phyloP scores from a whole-genome alignment of 1,140 invertebrate species.

The Mycetomoellerius zeteki region DNA sequence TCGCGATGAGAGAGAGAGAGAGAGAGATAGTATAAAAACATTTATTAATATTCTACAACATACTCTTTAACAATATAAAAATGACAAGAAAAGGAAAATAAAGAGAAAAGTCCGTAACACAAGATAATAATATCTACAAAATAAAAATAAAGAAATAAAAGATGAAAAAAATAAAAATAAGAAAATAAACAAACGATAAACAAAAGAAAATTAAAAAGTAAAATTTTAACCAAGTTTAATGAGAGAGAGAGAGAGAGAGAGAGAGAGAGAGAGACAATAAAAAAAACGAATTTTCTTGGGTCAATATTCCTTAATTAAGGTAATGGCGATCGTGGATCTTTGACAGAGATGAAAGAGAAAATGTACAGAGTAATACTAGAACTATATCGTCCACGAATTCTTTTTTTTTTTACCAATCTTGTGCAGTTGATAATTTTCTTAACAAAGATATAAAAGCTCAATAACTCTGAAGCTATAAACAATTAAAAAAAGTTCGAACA shows the following conservation, averaged over 20 bases:
- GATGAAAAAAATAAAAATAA: too few species aligned
- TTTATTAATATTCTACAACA: too few species aligned
- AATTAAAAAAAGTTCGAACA: not conserved
- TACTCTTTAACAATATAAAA: too few species aligned
- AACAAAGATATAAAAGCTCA: not conserved
- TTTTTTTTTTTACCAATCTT: not conserved
- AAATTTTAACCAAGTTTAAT: too few species aligned
- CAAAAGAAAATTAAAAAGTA: not conserved
- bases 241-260: not conserved
- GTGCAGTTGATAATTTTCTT: conserved; percentile 1
- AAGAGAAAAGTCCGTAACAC: too few species aligned
- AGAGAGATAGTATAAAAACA: too few species aligned
- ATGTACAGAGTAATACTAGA: not conserved
- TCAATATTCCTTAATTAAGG: conserved; percentile 52
- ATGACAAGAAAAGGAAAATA: too few species aligned
- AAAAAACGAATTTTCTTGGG: not conserved
- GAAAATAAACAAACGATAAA: too few species aligned
- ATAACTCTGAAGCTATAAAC: not conserved
- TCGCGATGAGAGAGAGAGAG: not conserved
- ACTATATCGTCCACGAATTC: not conserved
- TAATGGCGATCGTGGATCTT: conserved; percentile 30
- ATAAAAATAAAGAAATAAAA: too few species aligned
- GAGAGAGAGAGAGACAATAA: not conserved
- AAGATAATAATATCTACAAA: too few species aligned
- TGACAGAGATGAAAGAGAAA: conserved; percentile 21